A percentile compares a stretch with the other conserved stretches of the same genome.
phyloP scores from a whole-genome alignment of 2,113 vertebrate species.

The Hemibates koningsi region DNA sequence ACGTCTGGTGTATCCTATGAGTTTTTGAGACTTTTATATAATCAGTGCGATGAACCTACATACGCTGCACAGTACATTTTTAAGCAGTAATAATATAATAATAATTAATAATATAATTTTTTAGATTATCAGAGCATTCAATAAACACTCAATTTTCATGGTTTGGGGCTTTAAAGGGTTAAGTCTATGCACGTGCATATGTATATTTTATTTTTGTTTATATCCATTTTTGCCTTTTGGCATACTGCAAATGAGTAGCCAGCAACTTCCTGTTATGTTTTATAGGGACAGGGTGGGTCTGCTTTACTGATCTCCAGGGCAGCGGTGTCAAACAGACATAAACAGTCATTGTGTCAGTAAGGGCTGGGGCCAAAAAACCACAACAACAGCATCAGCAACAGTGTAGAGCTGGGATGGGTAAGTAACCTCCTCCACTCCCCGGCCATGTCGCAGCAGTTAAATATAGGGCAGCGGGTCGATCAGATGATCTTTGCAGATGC shows the following conservation, averaged over 20 bases:
- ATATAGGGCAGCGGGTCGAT: constrained; percentile 30
- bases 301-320: neutral
- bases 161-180: neutral
- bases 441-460: neutral
- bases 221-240: neutral
- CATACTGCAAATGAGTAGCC: neutral
- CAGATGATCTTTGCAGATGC: neutral
- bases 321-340: neutral
- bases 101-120: neutral
- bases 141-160: neutral
- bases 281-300: neutral
- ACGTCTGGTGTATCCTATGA: neutral
- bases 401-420: neutral
- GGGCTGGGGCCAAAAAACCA: neutral
- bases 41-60: neutral
- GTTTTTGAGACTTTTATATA: neutral
- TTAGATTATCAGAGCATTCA: neutral
- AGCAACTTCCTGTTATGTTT: neutral
- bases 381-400: neutral
- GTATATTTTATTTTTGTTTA: neutral
- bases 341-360: neutral
- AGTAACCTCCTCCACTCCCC: neutral
- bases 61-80: neutral
- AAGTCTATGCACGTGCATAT: accelerated
- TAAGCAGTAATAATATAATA: neutral